phyloP scores from a whole-genome alignment of 2,113 vertebrate genomes.

The Gavialis gangeticus region DNA sequence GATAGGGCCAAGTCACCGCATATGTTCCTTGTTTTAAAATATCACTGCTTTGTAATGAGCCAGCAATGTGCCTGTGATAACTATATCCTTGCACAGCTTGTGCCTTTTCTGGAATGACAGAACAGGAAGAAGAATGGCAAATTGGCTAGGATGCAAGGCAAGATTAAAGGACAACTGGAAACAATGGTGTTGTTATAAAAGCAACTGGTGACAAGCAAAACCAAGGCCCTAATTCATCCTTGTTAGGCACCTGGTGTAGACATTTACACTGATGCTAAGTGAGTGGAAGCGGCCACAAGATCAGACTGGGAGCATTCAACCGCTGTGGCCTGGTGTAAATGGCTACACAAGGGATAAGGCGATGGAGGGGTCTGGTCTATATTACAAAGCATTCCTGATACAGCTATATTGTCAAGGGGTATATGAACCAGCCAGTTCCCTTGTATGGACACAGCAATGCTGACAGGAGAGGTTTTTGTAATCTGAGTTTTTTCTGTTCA shows the following conservation, averaged over 20 bases:
- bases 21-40: not conserved
- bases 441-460: no score
- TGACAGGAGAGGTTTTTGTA: no score
- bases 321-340: not conserved
- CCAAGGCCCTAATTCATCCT: not conserved
- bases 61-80: not conserved
- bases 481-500: no score
- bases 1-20: accelerated
- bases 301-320: not conserved
- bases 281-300: not conserved
- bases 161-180: not conserved
- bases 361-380: not conserved
- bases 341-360: accelerated
- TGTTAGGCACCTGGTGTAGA: not conserved
- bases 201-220: not conserved
- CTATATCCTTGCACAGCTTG: not conserved
- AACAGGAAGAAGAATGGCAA: not conserved
- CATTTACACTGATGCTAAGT: not conserved
- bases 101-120: not conserved
- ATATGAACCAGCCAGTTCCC: no score
- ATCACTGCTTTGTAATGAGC: not conserved
- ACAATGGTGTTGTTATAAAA: not conserved
- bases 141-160: not conserved
- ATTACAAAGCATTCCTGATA: no score
- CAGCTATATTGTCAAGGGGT: no score